Evolutionary conservation across 2,113 vertebrate genomes (phyloP).

Genomic region (Zosterops lateralis): DNA sequence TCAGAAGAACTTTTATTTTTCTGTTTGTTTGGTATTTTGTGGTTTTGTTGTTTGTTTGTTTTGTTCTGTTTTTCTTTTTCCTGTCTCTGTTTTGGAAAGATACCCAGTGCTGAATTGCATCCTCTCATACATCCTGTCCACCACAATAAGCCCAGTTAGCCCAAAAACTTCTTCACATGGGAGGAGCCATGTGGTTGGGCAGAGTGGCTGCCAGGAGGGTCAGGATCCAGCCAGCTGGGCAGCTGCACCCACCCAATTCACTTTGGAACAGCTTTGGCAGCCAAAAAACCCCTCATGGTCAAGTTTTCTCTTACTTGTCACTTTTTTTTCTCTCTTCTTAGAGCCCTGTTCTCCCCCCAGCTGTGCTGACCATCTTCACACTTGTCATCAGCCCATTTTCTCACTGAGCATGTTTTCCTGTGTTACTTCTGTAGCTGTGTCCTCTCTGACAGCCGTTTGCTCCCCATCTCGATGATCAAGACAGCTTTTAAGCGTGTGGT

Average conservation of each 20-base stretch:
- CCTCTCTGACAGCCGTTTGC: neutral
- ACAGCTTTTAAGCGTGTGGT: fast-evolving
- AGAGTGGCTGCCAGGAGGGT: neutral
- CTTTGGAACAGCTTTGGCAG: neutral
- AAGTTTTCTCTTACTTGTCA: neutral
- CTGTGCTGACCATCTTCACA: neutral
- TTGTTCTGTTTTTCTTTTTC: neutral
- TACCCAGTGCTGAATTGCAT: neutral
- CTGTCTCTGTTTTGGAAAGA: neutral
- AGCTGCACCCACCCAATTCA: neutral
- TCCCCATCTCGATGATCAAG: fast-evolving
- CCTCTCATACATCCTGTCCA: neutral
- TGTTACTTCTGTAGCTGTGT: neutral
- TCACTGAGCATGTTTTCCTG: neutral
- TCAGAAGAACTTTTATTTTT: neutral
- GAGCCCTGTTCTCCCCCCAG: neutral
- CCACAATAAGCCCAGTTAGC: neutral
- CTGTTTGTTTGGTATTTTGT: neutral
- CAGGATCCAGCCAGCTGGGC: neutral
- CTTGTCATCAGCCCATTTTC: neutral
- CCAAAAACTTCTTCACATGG: fast-evolving
- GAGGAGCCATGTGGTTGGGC: neutral
- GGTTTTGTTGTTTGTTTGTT: neutral
- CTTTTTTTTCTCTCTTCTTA: neutral
- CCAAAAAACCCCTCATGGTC: fast-evolving